phyloP scores from a whole-genome alignment of 2,797 vertebrate species.

The Melanotaenia pygmaea region DNA sequence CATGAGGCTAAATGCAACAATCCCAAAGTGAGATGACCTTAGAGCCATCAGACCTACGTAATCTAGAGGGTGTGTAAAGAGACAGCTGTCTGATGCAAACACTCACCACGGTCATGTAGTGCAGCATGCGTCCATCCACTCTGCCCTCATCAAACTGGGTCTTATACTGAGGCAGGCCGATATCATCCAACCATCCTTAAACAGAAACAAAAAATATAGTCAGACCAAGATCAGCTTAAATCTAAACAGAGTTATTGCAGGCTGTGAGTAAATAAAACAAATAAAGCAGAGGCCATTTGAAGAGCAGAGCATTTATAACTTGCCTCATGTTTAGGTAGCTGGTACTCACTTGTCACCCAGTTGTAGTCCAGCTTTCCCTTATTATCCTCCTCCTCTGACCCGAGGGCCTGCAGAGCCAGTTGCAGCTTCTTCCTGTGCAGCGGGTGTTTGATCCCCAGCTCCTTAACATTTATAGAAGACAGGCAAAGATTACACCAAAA shows the following conservation, averaged over 20 bases:
- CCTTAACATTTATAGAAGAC: slow-evolving; percentile 75
- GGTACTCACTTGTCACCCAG: slow-evolving; percentile 95
- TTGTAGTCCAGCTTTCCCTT: slow-evolving; percentile 96
- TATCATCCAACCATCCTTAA: slow-evolving; percentile 97
- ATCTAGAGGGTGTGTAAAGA: slow-evolving; percentile 11
- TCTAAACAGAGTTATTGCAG: slow-evolving; percentile 1
- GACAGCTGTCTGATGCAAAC: slow-evolving; percentile 14
- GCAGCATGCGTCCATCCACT: slow-evolving; percentile 96
- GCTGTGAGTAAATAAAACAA: not conserved
- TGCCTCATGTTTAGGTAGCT: not conserved
- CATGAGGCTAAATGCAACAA: slow-evolving; percentile 10
- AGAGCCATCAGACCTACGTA: slow-evolving; percentile 4
- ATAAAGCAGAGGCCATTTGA: not conserved
- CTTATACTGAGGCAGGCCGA: slow-evolving; percentile 98
- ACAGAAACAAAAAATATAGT: slow-evolving; percentile 2
- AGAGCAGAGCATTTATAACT: not conserved
- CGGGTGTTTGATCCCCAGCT: slow-evolving; percentile 94
- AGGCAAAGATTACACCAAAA: slow-evolving; percentile 1
- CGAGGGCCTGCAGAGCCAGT: slow-evolving; percentile 93
- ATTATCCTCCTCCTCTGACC: slow-evolving; percentile 95
- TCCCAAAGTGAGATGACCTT: slow-evolving; percentile 30
- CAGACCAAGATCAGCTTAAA: not conserved
- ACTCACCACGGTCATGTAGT: slow-evolving; percentile 98
- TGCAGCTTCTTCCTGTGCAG: slow-evolving; percentile 97
- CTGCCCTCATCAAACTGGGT: slow-evolving; percentile 98